A percentile compares a stretch with the other conserved stretches of the same genome.
phyloP scores from a whole-genome alignment of 2,888 invertebrate genomes.

The Miltochrista miniata region DNA sequence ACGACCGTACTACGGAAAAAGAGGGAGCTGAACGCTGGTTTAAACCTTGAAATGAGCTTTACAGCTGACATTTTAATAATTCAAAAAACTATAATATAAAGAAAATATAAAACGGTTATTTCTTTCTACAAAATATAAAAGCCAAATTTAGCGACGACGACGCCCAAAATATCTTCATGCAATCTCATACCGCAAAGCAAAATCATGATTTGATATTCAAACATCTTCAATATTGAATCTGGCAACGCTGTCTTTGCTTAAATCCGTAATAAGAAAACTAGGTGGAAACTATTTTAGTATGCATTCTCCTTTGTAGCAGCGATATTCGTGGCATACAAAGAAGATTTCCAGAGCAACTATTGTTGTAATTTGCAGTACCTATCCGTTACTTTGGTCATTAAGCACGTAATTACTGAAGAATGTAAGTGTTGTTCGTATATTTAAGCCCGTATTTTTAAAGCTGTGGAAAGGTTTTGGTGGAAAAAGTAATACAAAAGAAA shows the following conservation, averaged over 20 bases:
- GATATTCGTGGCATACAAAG: conserved; percentile 21
- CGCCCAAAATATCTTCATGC: neutral
- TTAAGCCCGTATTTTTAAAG: neutral
- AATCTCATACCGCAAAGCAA: neutral
- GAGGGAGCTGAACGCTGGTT: too few relatives aligned
- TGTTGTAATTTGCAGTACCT: conserved; percentile 23
- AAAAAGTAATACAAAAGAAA: neutral
- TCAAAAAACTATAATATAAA: too few relatives aligned
- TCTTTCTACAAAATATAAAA: neutral
- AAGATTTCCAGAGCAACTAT: conserved; percentile 18
- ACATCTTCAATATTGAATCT: conserved; percentile 6
- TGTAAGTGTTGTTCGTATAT: conserved; percentile 9
- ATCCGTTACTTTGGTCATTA: conserved; percentile 16
- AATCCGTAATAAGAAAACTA: conserved; percentile 6
- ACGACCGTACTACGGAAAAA: too few relatives aligned
- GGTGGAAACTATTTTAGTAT: conserved; percentile 17
- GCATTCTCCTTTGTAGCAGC: conserved; percentile 19
- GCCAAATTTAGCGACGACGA: neutral
- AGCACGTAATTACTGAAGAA: conserved; percentile 25
- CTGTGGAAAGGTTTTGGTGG: neutral
- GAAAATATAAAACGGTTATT: too few relatives aligned
- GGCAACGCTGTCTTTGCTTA: neutral
- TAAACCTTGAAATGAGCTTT: too few relatives aligned
- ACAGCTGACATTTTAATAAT: too few relatives aligned
- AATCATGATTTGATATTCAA: conserved; percentile 6